Evolutionary conservation across 1,140 invertebrate genomes (phyloP).

Genomic region (Bacillus rossius): DNA sequence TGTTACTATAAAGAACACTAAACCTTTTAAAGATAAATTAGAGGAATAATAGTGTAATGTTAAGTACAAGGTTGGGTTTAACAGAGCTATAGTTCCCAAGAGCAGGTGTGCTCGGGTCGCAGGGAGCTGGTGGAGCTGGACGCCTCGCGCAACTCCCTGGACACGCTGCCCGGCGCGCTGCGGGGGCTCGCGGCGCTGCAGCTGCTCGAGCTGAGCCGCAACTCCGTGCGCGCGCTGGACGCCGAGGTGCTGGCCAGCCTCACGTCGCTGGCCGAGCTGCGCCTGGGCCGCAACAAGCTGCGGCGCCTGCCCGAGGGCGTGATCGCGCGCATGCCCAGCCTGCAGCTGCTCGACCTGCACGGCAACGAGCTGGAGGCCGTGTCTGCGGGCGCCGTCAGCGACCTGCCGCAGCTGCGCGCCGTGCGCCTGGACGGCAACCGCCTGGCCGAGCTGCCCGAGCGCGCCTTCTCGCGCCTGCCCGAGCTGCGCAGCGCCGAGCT

Average conservation of each 20-base stretch:
- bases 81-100: too few species aligned
- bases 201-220: constrained; percentile 45
- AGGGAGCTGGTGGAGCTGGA: constrained; percentile 66
- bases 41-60: too few species aligned
- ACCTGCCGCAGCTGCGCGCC: constrained; percentile 68
- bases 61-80: too few species aligned
- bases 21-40: too few species aligned
- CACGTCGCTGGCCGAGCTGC: constrained; percentile 54
- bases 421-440: constrained; percentile 72
- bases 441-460: constrained; percentile 53
- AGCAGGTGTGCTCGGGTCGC: too few species aligned
- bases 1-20: too few species aligned
- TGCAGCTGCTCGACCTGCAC: constrained; percentile 69
- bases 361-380: constrained; percentile 76
- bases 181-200: constrained; percentile 40
- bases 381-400: constrained; percentile 67
- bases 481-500: constrained; percentile 67
- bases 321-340: constrained; percentile 61
- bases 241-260: constrained; percentile 49
- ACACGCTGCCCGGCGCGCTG: constrained; percentile 60
- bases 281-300: constrained; percentile 68
- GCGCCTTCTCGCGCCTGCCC: constrained; percentile 69
- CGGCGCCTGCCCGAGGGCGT: constrained; percentile 60
- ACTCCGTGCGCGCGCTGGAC: constrained; percentile 61
- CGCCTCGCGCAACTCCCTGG: constrained; percentile 70